Conservation (phyloP, 1,140 invertebrate genomes). For the Papilio xuthus region DNA sequence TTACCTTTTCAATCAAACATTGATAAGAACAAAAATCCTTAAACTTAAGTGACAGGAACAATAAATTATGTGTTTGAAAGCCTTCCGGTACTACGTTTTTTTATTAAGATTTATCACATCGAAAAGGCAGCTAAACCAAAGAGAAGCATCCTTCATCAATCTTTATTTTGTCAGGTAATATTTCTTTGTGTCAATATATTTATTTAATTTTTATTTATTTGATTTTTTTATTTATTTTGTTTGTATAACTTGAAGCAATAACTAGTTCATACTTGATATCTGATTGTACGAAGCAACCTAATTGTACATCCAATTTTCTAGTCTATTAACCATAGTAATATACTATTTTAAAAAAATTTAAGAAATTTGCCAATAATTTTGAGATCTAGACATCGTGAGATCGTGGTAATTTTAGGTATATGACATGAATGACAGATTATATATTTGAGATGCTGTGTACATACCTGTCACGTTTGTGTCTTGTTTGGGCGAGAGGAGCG, state of each 20-base stretch:
- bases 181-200: no score
- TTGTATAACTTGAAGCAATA: no score
- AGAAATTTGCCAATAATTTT: no score
- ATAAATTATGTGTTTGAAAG: neutral
- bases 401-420: neutral
- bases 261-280: no score
- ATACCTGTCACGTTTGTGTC: slow-evolving; percentile 5
- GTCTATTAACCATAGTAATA: no score
- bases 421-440: neutral
- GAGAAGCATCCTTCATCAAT: neutral
- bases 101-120: neutral
- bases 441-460: neutral
- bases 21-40: neutral
- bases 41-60: neutral
- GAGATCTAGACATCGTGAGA: neutral
- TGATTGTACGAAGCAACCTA: no score
- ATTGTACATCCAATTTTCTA: no score
- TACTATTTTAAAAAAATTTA: no score
- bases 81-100: neutral
- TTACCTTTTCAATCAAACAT: neutral
- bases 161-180: neutral
- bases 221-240: no score
- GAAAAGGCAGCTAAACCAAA: neutral
- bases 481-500: slow-evolving; percentile 30
- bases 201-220: no score